Base-by-base conservation (phyloP, 2,888 invertebrate genomes). In the Lepidocyrtinus sp. region DNA sequence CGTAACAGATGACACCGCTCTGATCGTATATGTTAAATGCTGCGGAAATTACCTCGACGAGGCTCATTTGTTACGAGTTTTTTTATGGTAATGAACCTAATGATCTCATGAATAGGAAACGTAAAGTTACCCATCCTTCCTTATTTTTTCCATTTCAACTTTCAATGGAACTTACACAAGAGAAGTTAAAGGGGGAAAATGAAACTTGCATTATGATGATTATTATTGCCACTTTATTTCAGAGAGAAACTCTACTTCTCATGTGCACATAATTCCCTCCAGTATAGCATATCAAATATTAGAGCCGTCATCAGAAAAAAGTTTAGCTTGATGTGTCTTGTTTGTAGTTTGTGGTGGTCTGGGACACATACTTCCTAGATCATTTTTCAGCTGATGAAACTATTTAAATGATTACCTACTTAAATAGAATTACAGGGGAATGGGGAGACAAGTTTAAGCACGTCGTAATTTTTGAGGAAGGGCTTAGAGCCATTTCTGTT, bases 21-120 rank as follows among this genome's bases (percentile, higher is more conserved):
- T n/a, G n/a, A n/a, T n/a, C n/a, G 77, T 79, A 84, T 12, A 36
- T 84, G 83, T 80, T 84, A 83, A 84, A 85, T 80, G 82, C 83
- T 84, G 72, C 75, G 81, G 84, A 84, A 85, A 84, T 84, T 83
- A 81, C 82, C 84, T 84, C 83, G 82, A 83, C 77, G 82, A 82
- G 83, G 71, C 80, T 84, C 83, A 84, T 85, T 85, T 85, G 82
- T 82, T 83, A 83, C 82, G 83, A 84, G 83, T 84, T 85, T 36
- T n/a, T n/a, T 83, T 84, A 84, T 83, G 84, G 85, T 82, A 84
- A 85, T 84, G 84, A 81, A 81, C 81, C 78, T 85, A 84, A 85
- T 84, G 84, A 85, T 85, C 85, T 83, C 81, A 76, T 83, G 81
- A 83, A 85, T 82, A 78, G 75, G 76, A 81, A 81, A 63, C 74